Base-by-base conservation (phyloP, 1,140 invertebrate species). In the Zelostemma sp. region DNA sequence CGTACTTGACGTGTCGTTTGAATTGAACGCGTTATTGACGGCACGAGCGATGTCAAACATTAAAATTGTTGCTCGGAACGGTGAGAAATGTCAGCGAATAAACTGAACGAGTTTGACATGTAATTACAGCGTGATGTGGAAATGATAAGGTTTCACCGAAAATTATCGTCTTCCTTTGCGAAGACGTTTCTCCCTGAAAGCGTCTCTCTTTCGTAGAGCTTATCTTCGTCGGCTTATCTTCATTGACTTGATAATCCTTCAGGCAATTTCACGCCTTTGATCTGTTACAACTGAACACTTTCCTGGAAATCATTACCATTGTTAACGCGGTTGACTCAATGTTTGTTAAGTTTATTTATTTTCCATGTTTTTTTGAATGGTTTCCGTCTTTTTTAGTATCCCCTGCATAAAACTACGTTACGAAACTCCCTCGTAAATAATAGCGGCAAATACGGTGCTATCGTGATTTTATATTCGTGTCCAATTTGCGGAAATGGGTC, bases 211-310 rank as follows among this genome's bases (percentile, higher is more conserved):
- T 43, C 40, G 16, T 17, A 8, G 12, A 12, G 40, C 40, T 43
- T 43, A 43, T 43, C 40, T 43, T 40, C n/a, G 14, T 40, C 35
- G 35, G 35, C 35, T 28, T 28, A 43, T 43, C 40, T 43, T 40
- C n/a, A 12, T 40, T 11, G 35, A 11, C 35, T 28, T 28, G 3
- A 28, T 38, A 38, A 38, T 54, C 40, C 50, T 41, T 21, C 16
- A 33, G 35, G 50, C 12, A 54, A 54, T 54, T 54, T 54, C 50
- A 54, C 35, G 35, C 35, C 35, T 40, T 40, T 40, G 35, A 40
- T 40, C 14, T 40, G 35, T 40, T 40, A 40, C 35, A 11, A 40
- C 35, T 40, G 11, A 40, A 40, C 35, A 40, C 14, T 40, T 40
- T 40, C 14, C 35, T 40, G 11, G 14, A 40, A 43, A 43, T 17